phyloP scores from a whole-genome alignment of 2,888 invertebrate species.

The Papilio gigon region DNA sequence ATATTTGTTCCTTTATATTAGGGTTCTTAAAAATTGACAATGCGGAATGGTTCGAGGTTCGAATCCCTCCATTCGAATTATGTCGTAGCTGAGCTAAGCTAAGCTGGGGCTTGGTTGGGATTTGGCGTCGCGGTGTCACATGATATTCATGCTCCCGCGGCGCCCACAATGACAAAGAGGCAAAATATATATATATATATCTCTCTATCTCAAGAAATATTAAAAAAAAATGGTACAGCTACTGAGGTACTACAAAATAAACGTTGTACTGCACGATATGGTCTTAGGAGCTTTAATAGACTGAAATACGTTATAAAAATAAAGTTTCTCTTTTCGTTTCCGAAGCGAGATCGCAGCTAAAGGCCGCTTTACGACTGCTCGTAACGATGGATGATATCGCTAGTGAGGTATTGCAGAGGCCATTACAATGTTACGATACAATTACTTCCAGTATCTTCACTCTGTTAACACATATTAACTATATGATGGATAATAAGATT shows the following conservation, averaged over 20 bases:
- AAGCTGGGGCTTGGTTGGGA: too few relatives aligned
- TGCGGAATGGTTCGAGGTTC: too few relatives aligned
- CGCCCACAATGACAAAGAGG: too few relatives aligned
- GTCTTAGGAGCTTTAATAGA: constrained; percentile 60
- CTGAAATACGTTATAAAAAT: constrained; percentile 61
- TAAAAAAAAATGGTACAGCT: too few relatives aligned
- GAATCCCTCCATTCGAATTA: too few relatives aligned
- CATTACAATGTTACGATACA: constrained; percentile 37
- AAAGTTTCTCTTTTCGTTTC: constrained; percentile 57
- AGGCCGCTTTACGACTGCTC: constrained; percentile 50
- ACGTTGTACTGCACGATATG: constrained; percentile 54
- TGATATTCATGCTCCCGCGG: too few relatives aligned
- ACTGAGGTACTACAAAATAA: constrained; percentile 55
- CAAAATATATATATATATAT: too few relatives aligned
- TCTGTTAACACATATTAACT: constrained; percentile 32
- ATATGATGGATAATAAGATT: not conserved
- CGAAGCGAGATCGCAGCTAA: constrained; percentile 57
- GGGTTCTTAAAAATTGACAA: too few relatives aligned
- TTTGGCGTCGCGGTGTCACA: too few relatives aligned
- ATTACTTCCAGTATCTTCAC: constrained; percentile 25
- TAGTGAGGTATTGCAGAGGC: constrained; percentile 35
- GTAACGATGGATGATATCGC: constrained; percentile 45
- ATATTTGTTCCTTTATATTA: too few relatives aligned
- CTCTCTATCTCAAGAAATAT: too few relatives aligned
- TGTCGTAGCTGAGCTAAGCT: too few relatives aligned